These are phyloP conservation scores for Ochotona princeps DNA, from an alignment of 2,113 vertebrate genomes.

Conservation along the genomic window DNA sequence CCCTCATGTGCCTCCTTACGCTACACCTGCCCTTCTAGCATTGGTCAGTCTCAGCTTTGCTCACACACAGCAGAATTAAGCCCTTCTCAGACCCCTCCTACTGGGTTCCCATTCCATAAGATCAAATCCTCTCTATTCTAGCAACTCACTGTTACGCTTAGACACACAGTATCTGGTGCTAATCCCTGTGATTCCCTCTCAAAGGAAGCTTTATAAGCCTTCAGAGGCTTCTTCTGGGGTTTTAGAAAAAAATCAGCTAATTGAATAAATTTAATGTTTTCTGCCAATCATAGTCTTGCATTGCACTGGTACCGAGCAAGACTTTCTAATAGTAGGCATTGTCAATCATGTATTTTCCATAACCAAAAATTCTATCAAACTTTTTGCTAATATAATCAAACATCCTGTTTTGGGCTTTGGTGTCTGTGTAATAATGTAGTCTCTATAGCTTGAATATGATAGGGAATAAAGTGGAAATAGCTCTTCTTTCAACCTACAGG, in stretches of 20 bases:
- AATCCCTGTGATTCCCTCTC: not conserved
- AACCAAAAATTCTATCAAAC: slow-evolving; percentile 17
- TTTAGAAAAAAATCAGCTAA: slow-evolving; percentile 38
- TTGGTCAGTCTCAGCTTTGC: not conserved
- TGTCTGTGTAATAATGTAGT: not conserved
- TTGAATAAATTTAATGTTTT: not conserved
- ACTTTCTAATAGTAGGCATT: not conserved
- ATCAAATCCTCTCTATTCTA: not conserved
- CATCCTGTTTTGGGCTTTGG: not conserved
- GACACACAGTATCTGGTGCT: too few relatives aligned
- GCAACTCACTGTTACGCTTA: not conserved
- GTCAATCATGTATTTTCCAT: not conserved
- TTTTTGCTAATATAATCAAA: not conserved
- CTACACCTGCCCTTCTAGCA: not conserved
- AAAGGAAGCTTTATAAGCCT: not conserved
- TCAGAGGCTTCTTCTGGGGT: not conserved
- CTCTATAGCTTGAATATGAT: not conserved
- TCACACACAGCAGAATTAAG: not conserved
- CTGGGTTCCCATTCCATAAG: not conserved
- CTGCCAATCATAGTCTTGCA: not conserved
- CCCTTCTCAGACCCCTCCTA: not conserved
- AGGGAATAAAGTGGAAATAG: not conserved
- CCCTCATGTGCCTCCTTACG: not conserved
- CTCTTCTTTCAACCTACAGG: not conserved
- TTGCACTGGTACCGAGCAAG: not conserved